Percentiles rank a stretch among this genome's conserved stretches.
Evolutionary conservation across 2,888 invertebrate species (phyloP).

Genomic region (Chrysina gloriosa): DNA sequence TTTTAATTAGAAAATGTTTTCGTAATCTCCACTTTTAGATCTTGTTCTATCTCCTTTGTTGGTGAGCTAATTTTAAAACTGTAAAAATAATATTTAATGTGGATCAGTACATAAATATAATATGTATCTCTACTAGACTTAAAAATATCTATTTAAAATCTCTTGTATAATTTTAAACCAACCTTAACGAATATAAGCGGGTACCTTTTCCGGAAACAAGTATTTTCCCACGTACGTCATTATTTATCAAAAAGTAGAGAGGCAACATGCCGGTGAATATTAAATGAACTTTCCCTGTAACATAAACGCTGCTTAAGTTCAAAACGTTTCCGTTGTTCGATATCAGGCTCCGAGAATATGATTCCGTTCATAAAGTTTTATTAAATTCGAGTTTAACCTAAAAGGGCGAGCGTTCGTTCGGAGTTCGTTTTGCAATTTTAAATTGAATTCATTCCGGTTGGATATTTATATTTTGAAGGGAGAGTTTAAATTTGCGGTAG

Average conservation of each 20-base stretch:
- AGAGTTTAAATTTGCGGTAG: neutral
- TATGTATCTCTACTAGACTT: too few relatives aligned
- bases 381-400: constrained; percentile 8
- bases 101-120: too few relatives aligned
- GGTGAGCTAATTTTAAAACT: too few relatives aligned
- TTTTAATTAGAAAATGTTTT: too few relatives aligned
- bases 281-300: neutral
- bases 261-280: neutral
- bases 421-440: constrained; percentile 7
- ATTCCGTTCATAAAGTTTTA: constrained; percentile 1
- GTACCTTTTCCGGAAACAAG: too few relatives aligned
- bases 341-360: neutral
- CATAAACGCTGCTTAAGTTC: neutral
- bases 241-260: neutral
- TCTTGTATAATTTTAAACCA: too few relatives aligned
- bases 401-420: neutral
- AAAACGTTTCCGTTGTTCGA: neutral
- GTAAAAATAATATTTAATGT: too few relatives aligned
- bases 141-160: too few relatives aligned
- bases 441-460: constrained; percentile 4
- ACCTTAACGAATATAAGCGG: too few relatives aligned
- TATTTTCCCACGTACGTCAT: too few relatives aligned
- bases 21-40: too few relatives aligned
- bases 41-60: too few relatives aligned
- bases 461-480: neutral